phyloP scores from a whole-genome alignment of 2,797 vertebrate species.

The Amazona finschi region DNA sequence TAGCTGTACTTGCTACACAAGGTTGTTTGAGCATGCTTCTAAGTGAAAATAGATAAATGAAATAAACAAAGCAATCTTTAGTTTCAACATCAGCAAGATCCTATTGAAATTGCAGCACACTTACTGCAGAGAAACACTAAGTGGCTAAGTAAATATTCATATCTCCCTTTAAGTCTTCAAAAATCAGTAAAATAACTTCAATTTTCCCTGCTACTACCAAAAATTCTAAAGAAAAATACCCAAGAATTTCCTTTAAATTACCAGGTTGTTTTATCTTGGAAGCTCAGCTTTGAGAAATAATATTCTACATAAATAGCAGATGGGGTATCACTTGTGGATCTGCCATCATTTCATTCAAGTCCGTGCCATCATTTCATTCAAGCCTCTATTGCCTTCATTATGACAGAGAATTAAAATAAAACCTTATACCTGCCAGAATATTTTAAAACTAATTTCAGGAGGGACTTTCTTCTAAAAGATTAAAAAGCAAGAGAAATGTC shows the following conservation, averaged over 20 bases:
- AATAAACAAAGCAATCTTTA: background rate
- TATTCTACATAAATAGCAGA: slow-evolving; percentile 23
- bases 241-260: background rate
- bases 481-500: background rate
- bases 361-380: background rate
- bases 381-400: slow-evolving; percentile 15
- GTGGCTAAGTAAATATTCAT: background rate
- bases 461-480: background rate
- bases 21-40: background rate
- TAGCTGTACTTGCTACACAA: background rate
- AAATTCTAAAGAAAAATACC: background rate
- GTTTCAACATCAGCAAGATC: background rate
- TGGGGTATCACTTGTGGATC: background rate
- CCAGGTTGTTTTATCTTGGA: background rate
- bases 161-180: background rate
- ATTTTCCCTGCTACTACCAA: background rate
- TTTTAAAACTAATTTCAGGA: background rate
- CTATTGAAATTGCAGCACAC: background rate
- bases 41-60: background rate
- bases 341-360: background rate
- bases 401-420: slow-evolving; percentile 31
- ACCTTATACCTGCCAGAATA: background rate
- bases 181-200: background rate
- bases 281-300: slow-evolving; percentile 25
- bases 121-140: background rate